These are phyloP conservation scores for Piprites chloris DNA, from an alignment of 2,113 vertebrate species.

Conservation along the genomic window DNA sequence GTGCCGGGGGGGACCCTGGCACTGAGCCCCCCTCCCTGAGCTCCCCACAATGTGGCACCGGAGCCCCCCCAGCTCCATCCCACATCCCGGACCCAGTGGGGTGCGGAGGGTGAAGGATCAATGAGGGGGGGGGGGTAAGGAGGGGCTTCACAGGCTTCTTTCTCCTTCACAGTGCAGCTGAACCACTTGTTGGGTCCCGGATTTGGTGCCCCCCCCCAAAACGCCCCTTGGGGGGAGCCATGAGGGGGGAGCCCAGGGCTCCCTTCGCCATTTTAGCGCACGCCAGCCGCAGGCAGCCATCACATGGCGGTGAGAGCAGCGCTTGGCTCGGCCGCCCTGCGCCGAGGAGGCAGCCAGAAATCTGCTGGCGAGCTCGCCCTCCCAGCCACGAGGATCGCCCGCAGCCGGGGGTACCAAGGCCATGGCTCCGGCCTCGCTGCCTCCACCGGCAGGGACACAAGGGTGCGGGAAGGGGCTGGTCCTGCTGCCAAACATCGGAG, in stretches of 20 bases:
- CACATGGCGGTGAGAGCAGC: conserved; percentile 49
- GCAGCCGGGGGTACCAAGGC: neutral
- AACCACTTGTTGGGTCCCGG: neutral
- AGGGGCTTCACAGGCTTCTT: neutral
- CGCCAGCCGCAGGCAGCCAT: neutral
- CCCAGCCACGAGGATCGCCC: neutral
- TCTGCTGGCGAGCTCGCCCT: neutral
- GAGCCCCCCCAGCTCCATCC: too few relatives aligned
- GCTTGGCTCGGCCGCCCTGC: neutral
- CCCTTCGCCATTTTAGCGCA: conserved; percentile 20
- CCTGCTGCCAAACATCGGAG: neutral
- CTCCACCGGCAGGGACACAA: rapidly evolving
- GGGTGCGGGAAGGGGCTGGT: neutral
- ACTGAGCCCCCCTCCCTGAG: neutral
- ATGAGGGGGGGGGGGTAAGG: too few relatives aligned
- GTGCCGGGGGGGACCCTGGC: rapidly evolving
- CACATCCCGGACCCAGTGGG: rapidly evolving
- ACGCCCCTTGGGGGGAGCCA: rapidly evolving
- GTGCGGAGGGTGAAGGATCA: too few relatives aligned
- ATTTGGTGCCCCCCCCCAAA: neutral
- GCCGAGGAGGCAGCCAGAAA: conserved; percentile 22
- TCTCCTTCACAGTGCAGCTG: rapidly evolving
- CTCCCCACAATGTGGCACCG: neutral
- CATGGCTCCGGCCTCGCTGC: rapidly evolving
- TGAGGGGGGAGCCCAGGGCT: neutral